These are phyloP conservation scores for Tychaedon coryphoeus DNA, from an alignment of 2,113 vertebrate genomes.

Conservation along the genomic window DNA sequence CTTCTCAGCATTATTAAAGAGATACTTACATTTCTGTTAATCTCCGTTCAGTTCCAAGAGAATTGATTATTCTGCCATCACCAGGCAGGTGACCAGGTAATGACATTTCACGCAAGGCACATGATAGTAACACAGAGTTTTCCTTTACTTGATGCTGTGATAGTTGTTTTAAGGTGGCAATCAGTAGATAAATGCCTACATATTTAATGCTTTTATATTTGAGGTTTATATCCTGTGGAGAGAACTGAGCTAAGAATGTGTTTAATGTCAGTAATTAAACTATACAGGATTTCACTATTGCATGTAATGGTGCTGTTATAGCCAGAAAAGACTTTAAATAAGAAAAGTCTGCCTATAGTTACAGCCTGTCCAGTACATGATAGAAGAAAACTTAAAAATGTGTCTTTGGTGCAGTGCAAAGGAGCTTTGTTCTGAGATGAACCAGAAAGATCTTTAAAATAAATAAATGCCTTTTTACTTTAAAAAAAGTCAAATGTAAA, in stretches of 20 bases:
- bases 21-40: background rate
- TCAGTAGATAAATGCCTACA: background rate
- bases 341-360: background rate
- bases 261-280: background rate
- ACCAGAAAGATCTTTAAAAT: background rate
- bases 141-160: background rate
- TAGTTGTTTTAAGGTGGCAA: background rate
- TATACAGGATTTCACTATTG: background rate
- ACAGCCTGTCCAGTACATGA: accelerated
- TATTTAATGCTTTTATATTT: background rate
- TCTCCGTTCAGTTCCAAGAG: background rate
- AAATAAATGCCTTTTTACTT: background rate
- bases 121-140: background rate
- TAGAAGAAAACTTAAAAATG: background rate
- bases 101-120: accelerated
- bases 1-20: background rate
- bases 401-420: background rate
- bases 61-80: background rate
- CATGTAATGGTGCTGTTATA: background rate
- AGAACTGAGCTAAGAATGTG: background rate
- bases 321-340: background rate
- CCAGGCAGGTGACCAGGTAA: no score
- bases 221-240: background rate
- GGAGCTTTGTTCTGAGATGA: background rate
- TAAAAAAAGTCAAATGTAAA: background rate